A percentile compares a stretch with the other conserved stretches of the same genome.
Evolutionary conservation across 2,797 vertebrate species (phyloP).

Genomic region (Anguilla megastoma): DNA sequence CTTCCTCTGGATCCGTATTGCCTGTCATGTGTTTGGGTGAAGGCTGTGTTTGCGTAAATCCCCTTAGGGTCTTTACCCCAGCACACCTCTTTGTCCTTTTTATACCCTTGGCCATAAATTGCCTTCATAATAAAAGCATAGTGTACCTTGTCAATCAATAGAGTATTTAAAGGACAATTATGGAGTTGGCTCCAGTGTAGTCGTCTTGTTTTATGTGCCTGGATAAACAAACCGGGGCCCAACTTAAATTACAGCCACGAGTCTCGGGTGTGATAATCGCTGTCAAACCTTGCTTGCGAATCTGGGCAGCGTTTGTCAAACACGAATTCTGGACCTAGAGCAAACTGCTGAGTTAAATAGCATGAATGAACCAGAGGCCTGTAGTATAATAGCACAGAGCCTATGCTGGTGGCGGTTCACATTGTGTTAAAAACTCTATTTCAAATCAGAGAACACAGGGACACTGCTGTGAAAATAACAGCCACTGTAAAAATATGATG

Average conservation of each 20-base stretch:
- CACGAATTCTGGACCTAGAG: background rate
- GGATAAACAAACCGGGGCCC: background rate
- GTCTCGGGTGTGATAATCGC: background rate
- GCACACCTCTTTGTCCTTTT: background rate
- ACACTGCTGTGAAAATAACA: background rate
- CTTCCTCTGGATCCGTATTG: background rate
- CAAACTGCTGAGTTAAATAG: background rate
- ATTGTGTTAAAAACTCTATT: background rate
- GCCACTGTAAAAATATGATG: background rate
- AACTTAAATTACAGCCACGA: background rate
- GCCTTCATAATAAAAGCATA: background rate
- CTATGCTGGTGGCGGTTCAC: background rate
- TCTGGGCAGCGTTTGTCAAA: background rate
- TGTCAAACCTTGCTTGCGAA: background rate
- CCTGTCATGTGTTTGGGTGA: background rate
- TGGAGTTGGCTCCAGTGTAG: background rate
- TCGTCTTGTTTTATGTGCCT: background rate
- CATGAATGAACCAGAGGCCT: background rate
- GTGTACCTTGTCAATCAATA: constrained; percentile 24
- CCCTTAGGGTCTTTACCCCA: background rate
- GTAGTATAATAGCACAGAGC: background rate
- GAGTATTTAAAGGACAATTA: constrained; percentile 22
- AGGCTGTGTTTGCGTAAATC: background rate
- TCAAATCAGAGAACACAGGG: background rate
- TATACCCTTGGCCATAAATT: constrained; percentile 18